Evolutionary conservation across 2,888 invertebrate species (phyloP).

Genomic region (Drosophila prolongata): DNA sequence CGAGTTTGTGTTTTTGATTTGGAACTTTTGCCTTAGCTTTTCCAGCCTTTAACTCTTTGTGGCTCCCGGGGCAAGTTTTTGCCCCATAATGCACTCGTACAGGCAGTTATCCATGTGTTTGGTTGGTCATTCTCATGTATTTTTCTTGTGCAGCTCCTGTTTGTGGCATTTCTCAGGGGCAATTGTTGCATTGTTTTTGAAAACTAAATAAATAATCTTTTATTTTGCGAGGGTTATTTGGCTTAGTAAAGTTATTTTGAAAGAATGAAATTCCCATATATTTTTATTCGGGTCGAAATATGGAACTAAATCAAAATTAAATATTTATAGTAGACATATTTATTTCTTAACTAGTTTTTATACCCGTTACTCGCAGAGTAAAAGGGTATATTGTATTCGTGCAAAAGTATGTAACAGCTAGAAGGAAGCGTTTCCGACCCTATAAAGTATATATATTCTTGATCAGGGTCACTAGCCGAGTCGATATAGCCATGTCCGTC

Average conservation of each 20-base stretch:
- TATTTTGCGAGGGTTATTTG: background rate
- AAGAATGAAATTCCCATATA: background rate
- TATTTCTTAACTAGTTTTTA: too few relatives aligned
- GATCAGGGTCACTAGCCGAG: too few relatives aligned
- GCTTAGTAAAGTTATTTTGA: background rate
- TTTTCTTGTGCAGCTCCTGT: background rate
- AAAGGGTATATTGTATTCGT: too few relatives aligned
- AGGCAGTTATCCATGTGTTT: constrained; percentile 11
- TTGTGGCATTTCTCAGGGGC: constrained; percentile 32
- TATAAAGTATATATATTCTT: too few relatives aligned
- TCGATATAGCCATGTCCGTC: too few relatives aligned
- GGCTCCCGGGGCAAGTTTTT: constrained; percentile 56
- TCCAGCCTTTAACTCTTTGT: constrained; percentile 45
- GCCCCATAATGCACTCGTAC: constrained; percentile 59
- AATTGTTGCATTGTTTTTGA: constrained; percentile 32
- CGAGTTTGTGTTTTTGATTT: constrained; percentile 75
- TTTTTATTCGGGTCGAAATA: too few relatives aligned
- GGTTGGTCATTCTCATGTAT: background rate
- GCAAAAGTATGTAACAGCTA: too few relatives aligned
- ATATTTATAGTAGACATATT: too few relatives aligned
- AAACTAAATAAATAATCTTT: background rate
- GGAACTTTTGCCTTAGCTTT: constrained; percentile 63
- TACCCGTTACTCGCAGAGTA: too few relatives aligned
- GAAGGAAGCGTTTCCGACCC: too few relatives aligned
- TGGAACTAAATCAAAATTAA: too few relatives aligned